Percentiles rank a stretch among this genome's conserved stretches.
These are phyloP conservation scores for Drosophila gunungcola DNA, from an alignment of 1,140 invertebrate genomes.

Conservation along the genomic window DNA sequence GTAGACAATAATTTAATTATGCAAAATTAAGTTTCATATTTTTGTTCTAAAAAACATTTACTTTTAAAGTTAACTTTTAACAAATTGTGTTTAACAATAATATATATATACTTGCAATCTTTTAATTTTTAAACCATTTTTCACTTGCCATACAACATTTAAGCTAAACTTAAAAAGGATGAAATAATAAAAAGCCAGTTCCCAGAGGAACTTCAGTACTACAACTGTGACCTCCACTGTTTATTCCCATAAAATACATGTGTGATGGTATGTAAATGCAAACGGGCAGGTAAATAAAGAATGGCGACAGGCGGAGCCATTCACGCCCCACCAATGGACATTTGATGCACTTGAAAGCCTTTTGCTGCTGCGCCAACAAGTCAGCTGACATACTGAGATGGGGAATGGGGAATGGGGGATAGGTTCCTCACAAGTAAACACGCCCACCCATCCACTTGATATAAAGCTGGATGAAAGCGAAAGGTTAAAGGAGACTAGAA, in stretches of 20 bases:
- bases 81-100: too few species aligned
- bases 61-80: too few species aligned
- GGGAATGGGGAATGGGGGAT: background rate
- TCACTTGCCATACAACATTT: background rate
- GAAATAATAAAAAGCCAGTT: background rate
- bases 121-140: background rate
- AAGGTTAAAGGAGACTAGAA: constrained; percentile 48
- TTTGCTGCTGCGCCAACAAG: constrained; percentile 56
- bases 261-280: constrained; percentile 44
- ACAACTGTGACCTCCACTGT: constrained; percentile 12
- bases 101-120: too few species aligned
- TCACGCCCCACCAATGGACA: constrained; percentile 63
- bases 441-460: constrained; percentile 8
- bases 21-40: too few species aligned
- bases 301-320: constrained; percentile 35
- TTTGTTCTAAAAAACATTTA: too few species aligned
- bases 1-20: too few species aligned
- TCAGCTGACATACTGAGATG: constrained; percentile 61
- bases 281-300: constrained; percentile 35
- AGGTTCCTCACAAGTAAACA: constrained; percentile 55
- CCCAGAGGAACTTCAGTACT: background rate
- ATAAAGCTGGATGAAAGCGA: background rate
- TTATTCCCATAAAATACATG: constrained; percentile 22
- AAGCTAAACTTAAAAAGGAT: background rate
- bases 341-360: constrained; percentile 78